A percentile compares a stretch with the other conserved stretches of the same genome.
Evolutionary conservation across 92 coral and sea anemone species (phyloP).

Genomic region (Zoanthus sociatus): DNA sequence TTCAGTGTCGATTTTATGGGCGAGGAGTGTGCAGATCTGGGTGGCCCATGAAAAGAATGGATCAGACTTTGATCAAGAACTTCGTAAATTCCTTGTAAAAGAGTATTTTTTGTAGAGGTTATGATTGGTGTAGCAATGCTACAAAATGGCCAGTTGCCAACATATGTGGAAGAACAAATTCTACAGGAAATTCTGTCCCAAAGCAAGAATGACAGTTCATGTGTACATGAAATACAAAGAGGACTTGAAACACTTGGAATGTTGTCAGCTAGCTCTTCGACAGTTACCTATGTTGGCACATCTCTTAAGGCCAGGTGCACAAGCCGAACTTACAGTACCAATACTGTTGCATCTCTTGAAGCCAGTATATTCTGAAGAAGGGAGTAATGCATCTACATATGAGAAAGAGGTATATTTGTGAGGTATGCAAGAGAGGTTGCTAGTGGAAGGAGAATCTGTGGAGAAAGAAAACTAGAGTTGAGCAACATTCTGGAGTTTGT

Average conservation of each 20-base stretch:
- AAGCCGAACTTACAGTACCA: not conserved
- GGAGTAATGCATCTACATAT: constrained; percentile 42
- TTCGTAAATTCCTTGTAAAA: constrained; percentile 43
- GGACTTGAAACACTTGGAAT: not conserved
- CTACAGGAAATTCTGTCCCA: constrained; percentile 5
- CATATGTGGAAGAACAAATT: constrained; percentile 26
- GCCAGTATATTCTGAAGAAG: constrained; percentile 7
- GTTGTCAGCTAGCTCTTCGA: constrained; percentile 11
- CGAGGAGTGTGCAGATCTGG: constrained; percentile 34
- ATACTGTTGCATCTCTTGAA: not conserved
- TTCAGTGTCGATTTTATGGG: constrained; percentile 43
- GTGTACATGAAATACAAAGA: constrained; percentile 13
- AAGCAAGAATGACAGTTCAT: not conserved
- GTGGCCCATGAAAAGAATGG: constrained; percentile 54
- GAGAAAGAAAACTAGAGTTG: constrained; percentile 49
- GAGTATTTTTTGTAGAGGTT: constrained; percentile 63
- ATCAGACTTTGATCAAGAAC: constrained; percentile 59
- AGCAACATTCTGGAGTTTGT: constrained; percentile 59
- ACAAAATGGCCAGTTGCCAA: constrained; percentile 65
- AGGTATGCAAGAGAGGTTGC: constrained; percentile 74
- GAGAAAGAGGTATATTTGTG: constrained; percentile 74
- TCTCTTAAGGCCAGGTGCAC: not conserved
- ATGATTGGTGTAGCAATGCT: constrained; percentile 65
- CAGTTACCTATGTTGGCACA: constrained; percentile 2
- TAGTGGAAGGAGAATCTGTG: constrained; percentile 61